Base-by-base conservation (phyloP, 1,140 invertebrate genomes). In the Neotoxoptera formosana region DNA sequence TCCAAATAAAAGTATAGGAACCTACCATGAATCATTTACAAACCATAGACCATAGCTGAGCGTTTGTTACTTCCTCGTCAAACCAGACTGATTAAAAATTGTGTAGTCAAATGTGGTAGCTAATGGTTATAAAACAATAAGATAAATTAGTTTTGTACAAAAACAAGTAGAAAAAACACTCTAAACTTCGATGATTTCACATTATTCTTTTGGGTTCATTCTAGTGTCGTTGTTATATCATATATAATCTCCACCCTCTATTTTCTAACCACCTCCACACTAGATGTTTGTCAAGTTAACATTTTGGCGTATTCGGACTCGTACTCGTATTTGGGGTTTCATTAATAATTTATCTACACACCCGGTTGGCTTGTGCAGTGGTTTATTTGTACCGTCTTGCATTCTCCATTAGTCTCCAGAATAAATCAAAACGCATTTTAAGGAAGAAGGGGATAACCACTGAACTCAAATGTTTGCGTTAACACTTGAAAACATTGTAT, bases 341-440 rank as follows among this genome's bases (percentile, higher is more conserved):
- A 76, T 91, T 91, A 91, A 91, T 91, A 91, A 91, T 91, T 76
- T 76, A 91, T 91, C 60, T 91, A 48, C 90, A 76, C 90, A 30
- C 90, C 60, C 60, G 51, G 88, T 9, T 23, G 21, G 36, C 34
- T 89, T 53, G 87, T 91, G 56, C 53, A 60, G 67, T 51, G 67
- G 56, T 92, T 51, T 76, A 36, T 81, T 92, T 36, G 60, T 23
- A 23, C 60, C 76, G 45, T 83, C 67, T 92, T 91, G 41, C 36
- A 25, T n/a, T 67, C 34, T 41, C 56, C 56, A 67, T 92, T 92
- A 92, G 60, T 84, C 30, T 48, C 76, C 47, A 81, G 91, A 92
- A 84, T 92, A 92, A 92, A 81, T 92, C 91, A 92, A 92, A 92
- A 92, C 76, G 41, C 34, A 9, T 89, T 89, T 89, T 41, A 34